These are phyloP conservation scores for Conus betulinus DNA, from an alignment of 1,140 invertebrate species.

Conservation along the genomic window DNA sequence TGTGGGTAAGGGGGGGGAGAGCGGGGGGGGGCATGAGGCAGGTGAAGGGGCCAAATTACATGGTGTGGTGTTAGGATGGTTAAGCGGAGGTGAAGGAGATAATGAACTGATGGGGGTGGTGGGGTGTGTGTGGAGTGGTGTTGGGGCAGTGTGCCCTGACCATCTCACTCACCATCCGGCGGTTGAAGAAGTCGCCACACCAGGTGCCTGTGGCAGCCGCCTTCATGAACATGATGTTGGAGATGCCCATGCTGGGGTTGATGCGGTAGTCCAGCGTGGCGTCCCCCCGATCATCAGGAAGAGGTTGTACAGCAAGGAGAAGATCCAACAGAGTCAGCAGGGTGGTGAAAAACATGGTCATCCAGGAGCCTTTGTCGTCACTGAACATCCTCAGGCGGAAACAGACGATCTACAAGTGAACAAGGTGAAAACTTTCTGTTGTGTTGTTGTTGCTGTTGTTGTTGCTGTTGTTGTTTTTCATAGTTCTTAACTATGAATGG, in stretches of 20 bases:
- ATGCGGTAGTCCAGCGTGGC: conserved; percentile 71
- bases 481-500: too few relatives aligned
- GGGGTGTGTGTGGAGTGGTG: too few relatives aligned
- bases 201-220: conserved; percentile 79
- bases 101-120: too few relatives aligned
- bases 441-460: too few relatives aligned
- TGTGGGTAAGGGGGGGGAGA: too few relatives aligned
- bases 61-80: too few relatives aligned
- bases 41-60: too few relatives aligned
- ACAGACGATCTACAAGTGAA: conserved; percentile 70
- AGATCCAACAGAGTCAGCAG: conserved; percentile 77
- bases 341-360: conserved; percentile 78
- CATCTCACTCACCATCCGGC: conserved; percentile 75
- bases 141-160: too few relatives aligned
- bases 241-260: conserved; percentile 71
- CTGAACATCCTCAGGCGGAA: conserved; percentile 79
- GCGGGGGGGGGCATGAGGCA: too few relatives aligned
- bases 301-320: conserved; percentile 78
- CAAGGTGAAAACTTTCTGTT: too few relatives aligned
- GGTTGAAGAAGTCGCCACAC: conserved; percentile 80
- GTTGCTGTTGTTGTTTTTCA: too few relatives aligned
- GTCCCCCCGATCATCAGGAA: conserved; percentile 75
- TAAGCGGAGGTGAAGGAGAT: too few relatives aligned
- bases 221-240: conserved; percentile 78
- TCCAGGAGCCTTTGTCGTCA: conserved; percentile 79